Evolutionary conservation across 2,113 vertebrate species (phyloP), one percentile per base, ranked within the genome.

Genomic region (Menura novaehollandiae): DNA sequence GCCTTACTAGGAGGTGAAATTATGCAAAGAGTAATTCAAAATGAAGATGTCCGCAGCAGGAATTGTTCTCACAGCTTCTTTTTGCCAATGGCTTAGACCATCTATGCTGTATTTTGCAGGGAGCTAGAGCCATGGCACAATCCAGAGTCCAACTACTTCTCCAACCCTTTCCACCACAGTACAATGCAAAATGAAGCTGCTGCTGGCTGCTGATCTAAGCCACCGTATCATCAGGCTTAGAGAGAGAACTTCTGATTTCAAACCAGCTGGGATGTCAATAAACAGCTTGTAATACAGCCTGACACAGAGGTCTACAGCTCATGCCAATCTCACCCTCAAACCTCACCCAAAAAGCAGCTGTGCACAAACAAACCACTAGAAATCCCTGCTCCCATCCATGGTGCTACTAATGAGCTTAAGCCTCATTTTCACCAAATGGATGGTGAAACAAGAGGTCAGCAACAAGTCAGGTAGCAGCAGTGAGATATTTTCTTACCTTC

Each of bases 401-500:
- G 13, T 49, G 51, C 33, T 69, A 16, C 24, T 32, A 6, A 47
- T 6, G 13, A 69, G 13, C 41, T 79, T 33, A 66, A 68, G 49
- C n/a, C 22, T 84, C 27, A 60, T 58, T 79, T 87, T 71, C 41
- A 85, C 7, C 49, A 37, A 78, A 93, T 2, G 4, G 30, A 89
- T 14, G 2, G 7, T 53, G 33, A 90, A 78, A 78, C 3, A 81
- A 37, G 27, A 88, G 11, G 53, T 58, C 12, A 86, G 47, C 23
- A 52, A 69, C 7, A 58, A 66, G 47, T 55, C 68, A 83, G 30
- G 11, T 55, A 30, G 66, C 35, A 68, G 23, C 22, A 72, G 11
- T 4, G n/a, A 71, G 47, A 33, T 67, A 44, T 20, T 52, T 6
- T 72, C 98, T 98, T 97, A 99, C 99, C 99, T 97, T 99, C 99